phyloP scores from a whole-genome alignment of 2,797 vertebrate species.

The Takifugu ocellatus region DNA sequence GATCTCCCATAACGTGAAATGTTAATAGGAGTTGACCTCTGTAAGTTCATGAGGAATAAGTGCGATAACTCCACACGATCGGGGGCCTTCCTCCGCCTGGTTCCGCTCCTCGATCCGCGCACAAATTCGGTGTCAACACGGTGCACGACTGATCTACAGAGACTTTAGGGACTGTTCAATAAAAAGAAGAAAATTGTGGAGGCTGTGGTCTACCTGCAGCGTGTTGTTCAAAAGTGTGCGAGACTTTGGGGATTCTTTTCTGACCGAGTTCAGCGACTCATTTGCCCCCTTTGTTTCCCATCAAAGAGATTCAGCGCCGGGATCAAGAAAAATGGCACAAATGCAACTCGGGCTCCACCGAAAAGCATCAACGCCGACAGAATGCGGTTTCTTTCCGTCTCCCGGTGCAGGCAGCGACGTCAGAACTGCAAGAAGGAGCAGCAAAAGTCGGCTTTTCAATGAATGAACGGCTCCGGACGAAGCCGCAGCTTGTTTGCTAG shows the following conservation, averaged over 20 bases:
- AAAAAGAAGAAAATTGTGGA: neutral
- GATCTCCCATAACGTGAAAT: conserved; percentile 98
- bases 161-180: conserved; percentile 10
- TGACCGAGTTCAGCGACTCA: conserved; percentile 34
- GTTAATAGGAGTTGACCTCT: conserved; percentile 98
- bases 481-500: conserved; percentile 45
- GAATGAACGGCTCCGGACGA: conserved; percentile 46
- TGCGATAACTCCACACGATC: conserved; percentile 64
- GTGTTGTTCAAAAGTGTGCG: conserved; percentile 6
- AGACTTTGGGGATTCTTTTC: conserved; percentile 5
- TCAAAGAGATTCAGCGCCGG: neutral
- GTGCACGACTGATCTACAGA: conserved; percentile 1
- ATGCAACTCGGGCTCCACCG: neutral
- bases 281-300: conserved; percentile 46
- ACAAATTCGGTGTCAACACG: conserved; percentile 29
- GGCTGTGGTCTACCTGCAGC: conserved; percentile 2
- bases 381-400: conserved; percentile 34
- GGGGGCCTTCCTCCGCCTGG: conserved; percentile 20
- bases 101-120: neutral
- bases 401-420: neutral
- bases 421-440: conserved; percentile 45
- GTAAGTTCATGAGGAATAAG: conserved; percentile 99
- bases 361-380: conserved; percentile 9
- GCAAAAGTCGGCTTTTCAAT: conserved; percentile 52
- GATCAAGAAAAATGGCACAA: neutral